A percentile compares a stretch with the other conserved stretches of the same genome.
phyloP scores from a whole-genome alignment of 1,140 invertebrate species.

The Phymastichus coffea region DNA sequence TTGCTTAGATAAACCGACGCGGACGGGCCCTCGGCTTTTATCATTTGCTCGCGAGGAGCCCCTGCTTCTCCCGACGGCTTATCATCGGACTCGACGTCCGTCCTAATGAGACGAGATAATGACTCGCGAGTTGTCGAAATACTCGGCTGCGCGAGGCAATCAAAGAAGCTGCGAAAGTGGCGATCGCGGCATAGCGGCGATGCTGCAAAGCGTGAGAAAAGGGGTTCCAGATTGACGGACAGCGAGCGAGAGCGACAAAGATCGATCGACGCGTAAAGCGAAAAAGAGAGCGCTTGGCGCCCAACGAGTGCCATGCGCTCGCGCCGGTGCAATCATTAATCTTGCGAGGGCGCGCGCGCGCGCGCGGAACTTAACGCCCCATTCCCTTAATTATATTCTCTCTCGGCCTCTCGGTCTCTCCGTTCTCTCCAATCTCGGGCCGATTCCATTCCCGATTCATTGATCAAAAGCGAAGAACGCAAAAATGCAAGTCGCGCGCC shows the following conservation, averaged over 20 bases:
- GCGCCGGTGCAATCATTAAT: slow-evolving; percentile 38
- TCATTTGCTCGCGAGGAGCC: too few relatives aligned
- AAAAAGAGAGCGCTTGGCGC: slow-evolving; percentile 4
- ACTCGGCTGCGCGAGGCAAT: too few relatives aligned
- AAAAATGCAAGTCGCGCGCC: not conserved
- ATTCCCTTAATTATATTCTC: slow-evolving; percentile 25
- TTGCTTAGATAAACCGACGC: too few relatives aligned
- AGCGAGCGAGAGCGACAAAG: slow-evolving; percentile 1
- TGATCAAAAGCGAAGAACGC: not conserved
- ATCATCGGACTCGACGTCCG: too few relatives aligned
- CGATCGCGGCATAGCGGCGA: too few relatives aligned
- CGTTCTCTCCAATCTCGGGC: not conserved
- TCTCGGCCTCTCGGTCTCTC: not conserved
- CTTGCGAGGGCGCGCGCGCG: slow-evolving; percentile 18
- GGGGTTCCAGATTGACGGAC: slow-evolving; percentile 33
- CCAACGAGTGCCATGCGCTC: not conserved
- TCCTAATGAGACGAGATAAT: too few relatives aligned
- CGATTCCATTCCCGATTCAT: slow-evolving; percentile 10
- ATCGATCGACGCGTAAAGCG: not conserved
- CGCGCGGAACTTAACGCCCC: not conserved
- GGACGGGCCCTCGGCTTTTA: too few relatives aligned
- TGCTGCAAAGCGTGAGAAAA: slow-evolving; percentile 38
- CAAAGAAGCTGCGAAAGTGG: too few relatives aligned
- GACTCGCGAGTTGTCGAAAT: too few relatives aligned
- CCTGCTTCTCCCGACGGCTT: too few relatives aligned